These are phyloP conservation scores for Porites evermanni DNA, from an alignment of 92 coral and sea anemone species.

Conservation along the genomic window DNA sequence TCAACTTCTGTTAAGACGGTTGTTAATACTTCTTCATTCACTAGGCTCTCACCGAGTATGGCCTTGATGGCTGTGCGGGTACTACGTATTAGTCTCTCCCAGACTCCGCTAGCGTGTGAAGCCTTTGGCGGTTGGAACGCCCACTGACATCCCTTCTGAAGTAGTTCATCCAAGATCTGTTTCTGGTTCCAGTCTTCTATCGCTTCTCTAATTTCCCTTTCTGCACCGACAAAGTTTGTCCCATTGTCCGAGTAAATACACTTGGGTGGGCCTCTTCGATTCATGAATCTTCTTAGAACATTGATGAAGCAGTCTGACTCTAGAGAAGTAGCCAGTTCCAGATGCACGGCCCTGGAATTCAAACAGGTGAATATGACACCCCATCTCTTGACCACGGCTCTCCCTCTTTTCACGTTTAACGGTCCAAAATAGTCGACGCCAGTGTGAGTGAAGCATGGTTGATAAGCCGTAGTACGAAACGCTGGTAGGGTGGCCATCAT, in stretches of 20 bases:
- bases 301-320: conserved; percentile 52
- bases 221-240: conserved; percentile 49
- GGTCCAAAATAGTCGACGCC: conserved; percentile 66
- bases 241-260: conserved; percentile 54
- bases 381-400: conserved; percentile 56
- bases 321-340: conserved; percentile 54
- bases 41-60: conserved; percentile 4
- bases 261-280: conserved; percentile 53
- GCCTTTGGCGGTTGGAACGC: conserved; percentile 48
- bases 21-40: conserved; percentile 45
- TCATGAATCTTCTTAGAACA: conserved; percentile 44
- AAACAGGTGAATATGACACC: conserved; percentile 65
- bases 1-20: conserved; percentile 59
- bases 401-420: conserved; percentile 52
- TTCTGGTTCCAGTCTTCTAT: conserved; percentile 42
- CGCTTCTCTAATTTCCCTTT: conserved; percentile 45
- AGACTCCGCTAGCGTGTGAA: conserved; percentile 48
- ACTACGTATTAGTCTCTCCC: conserved; percentile 21
- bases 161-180: conserved; percentile 45
- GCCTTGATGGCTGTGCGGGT: not conserved
- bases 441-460: conserved; percentile 63
- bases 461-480: conserved; percentile 39
- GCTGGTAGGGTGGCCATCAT: conserved; percentile 55
- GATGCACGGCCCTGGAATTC: conserved; percentile 49
- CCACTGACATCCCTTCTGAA: conserved; percentile 41